Evolutionary conservation across 2,797 vertebrate species (phyloP).

Genomic region (Lutjanus campechanus): DNA sequence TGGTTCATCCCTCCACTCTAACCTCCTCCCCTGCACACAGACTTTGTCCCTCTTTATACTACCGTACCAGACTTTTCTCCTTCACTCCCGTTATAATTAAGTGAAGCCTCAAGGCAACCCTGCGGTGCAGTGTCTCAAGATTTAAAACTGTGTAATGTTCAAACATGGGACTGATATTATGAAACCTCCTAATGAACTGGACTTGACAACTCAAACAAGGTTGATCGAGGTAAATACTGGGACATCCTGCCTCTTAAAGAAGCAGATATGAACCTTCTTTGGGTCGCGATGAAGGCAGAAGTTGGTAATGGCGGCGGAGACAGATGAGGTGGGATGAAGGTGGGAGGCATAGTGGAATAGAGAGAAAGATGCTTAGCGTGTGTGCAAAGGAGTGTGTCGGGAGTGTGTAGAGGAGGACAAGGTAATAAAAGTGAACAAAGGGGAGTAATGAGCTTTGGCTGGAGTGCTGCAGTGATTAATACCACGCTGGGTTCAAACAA

Average conservation of each 20-base stretch:
- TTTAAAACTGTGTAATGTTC: not conserved
- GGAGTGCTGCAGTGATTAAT: constrained; percentile 67
- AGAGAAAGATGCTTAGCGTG: constrained; percentile 16
- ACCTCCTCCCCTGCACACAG: too few relatives aligned
- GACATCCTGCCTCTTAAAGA: not conserved
- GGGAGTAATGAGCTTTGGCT: constrained; percentile 67
- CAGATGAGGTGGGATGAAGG: constrained; percentile 18
- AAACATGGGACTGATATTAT: not conserved
- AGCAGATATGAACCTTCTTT: not conserved
- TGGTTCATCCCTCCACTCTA: too few relatives aligned
- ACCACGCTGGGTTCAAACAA: constrained; percentile 65
- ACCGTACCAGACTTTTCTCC: too few relatives aligned
- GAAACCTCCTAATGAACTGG: not conserved
- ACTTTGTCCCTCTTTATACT: too few relatives aligned
- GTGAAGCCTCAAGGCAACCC: not conserved
- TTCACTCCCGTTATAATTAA: not conserved
- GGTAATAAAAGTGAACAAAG: constrained; percentile 67
- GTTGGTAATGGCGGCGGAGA: constrained; percentile 29
- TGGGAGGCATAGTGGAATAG: constrained; percentile 4
- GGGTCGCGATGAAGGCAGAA: not conserved
- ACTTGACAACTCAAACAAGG: not conserved
- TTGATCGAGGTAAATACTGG: not conserved
- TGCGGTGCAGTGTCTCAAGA: not conserved
- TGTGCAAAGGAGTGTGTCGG: constrained; percentile 38
- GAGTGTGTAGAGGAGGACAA: constrained; percentile 44